phyloP scores from a whole-genome alignment of 2,888 invertebrate species.

The Coelinius sp. region DNA sequence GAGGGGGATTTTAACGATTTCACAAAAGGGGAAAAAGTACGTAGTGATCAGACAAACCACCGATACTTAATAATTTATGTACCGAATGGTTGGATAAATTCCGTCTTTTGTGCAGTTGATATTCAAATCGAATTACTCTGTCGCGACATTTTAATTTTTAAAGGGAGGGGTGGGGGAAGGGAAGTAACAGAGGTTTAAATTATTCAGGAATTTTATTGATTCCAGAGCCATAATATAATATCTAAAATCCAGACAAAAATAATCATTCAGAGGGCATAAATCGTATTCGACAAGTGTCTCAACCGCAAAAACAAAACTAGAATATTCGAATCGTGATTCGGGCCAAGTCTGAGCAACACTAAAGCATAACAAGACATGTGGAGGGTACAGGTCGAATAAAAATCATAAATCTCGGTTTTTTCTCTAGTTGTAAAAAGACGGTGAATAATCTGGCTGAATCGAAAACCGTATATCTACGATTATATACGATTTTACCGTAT shows the following conservation, averaged over 20 bases:
- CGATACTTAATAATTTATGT: constrained; percentile 22
- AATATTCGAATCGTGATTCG: constrained; percentile 26
- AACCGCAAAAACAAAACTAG: constrained; percentile 10
- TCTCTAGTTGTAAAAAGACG: constrained; percentile 12
- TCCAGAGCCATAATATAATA: too few species aligned
- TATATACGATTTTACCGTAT: constrained; percentile 42
- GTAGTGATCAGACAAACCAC: constrained; percentile 6
- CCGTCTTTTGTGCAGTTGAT: neutral
- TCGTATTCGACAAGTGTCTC: neutral
- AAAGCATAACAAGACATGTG: neutral
- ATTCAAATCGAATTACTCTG: constrained; percentile 6
- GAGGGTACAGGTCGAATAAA: constrained; percentile 13
- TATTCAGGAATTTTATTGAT: too few species aligned
- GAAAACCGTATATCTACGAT: constrained; percentile 30
- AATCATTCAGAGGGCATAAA: neutral
- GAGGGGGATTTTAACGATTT: neutral
- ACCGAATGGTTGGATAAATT: neutral
- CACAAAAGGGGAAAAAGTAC: neutral
- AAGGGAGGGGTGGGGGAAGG: neutral
- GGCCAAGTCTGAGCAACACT: constrained; percentile 26
- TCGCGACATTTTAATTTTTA: neutral
- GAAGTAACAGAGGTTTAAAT: neutral
- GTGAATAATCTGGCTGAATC: constrained; percentile 38
- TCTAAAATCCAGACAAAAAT: neutral
- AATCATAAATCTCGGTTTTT: constrained; percentile 39